Conservation (phyloP, 2,797 vertebrate genomes). For the Crocodylus rhombifer region DNA sequence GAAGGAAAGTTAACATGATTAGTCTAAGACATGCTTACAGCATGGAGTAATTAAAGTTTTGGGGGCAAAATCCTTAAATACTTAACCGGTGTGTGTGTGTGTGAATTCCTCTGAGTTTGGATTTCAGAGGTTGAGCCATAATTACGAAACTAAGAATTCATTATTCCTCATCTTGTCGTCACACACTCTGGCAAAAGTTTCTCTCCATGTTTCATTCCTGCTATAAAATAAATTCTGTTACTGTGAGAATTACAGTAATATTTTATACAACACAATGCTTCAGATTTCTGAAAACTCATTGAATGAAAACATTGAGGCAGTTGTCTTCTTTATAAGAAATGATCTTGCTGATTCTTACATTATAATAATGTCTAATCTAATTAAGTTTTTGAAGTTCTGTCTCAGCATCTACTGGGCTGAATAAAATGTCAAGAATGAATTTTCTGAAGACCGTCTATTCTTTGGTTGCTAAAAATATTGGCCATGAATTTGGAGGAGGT, state of each 20-base stretch:
- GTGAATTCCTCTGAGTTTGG: not conserved
- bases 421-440: not conserved
- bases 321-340: no score
- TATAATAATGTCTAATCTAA: not conserved
- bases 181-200: not conserved
- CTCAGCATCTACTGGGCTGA: not conserved
- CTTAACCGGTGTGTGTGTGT: not conserved
- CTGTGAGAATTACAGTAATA: not conserved
- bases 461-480: not conserved
- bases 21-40: not conserved
- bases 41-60: not conserved
- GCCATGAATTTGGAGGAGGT: not conserved
- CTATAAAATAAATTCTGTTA: not conserved
- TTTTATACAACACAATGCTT: not conserved
- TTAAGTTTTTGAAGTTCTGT: not conserved
- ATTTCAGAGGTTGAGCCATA: not conserved
- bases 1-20: not conserved
- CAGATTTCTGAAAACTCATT: not conserved
- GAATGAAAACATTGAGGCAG: not conserved
- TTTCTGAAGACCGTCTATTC: not conserved
- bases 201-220: not conserved
- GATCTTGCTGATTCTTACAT: not conserved
- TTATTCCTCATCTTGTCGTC: not conserved
- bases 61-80: not conserved
- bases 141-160: not conserved